phyloP scores from a whole-genome alignment of 1,140 invertebrate genomes.

The Brachystomella parvula region DNA sequence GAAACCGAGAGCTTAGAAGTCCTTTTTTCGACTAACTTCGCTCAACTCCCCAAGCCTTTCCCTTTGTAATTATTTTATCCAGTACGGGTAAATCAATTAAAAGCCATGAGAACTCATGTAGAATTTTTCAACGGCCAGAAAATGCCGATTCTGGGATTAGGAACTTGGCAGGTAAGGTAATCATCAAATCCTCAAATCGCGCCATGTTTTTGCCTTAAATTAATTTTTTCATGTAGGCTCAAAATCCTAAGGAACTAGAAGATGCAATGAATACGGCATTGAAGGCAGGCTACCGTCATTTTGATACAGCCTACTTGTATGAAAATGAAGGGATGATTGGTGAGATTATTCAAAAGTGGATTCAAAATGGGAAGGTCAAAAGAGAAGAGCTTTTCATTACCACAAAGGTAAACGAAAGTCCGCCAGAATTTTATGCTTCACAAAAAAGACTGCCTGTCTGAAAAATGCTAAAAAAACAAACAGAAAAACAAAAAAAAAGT shows the following conservation, averaged over 20 bases:
- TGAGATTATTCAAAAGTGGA: conserved; percentile 38
- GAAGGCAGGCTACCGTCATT: conserved; percentile 41
- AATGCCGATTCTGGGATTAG: conserved; percentile 23
- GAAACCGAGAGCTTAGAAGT: no score
- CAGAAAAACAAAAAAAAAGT: no score
- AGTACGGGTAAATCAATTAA: no score
- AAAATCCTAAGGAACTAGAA: conserved; percentile 34
- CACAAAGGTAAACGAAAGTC: conserved; percentile 40
- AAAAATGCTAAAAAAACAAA: neutral
- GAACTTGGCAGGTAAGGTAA: conserved; percentile 8
- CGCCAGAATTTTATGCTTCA: neutral
- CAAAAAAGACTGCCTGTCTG: no score
- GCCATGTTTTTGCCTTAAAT: neutral
- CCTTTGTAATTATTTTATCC: no score
- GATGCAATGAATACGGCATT: conserved; percentile 40
- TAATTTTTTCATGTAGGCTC: conserved; percentile 1
- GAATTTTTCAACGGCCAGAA: conserved; percentile 19
- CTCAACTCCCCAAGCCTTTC: no score
- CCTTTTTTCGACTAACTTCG: no score
- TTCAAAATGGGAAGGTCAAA: conserved; percentile 40
- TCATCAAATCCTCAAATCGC: neutral
- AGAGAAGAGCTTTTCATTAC: conserved; percentile 44
- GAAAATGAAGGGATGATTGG: conserved; percentile 43
- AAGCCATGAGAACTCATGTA: no score
- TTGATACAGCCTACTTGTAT: conserved; percentile 42